Base-by-base conservation (phyloP, 2,797 vertebrate species). In the Oreochromis mossambicus region DNA sequence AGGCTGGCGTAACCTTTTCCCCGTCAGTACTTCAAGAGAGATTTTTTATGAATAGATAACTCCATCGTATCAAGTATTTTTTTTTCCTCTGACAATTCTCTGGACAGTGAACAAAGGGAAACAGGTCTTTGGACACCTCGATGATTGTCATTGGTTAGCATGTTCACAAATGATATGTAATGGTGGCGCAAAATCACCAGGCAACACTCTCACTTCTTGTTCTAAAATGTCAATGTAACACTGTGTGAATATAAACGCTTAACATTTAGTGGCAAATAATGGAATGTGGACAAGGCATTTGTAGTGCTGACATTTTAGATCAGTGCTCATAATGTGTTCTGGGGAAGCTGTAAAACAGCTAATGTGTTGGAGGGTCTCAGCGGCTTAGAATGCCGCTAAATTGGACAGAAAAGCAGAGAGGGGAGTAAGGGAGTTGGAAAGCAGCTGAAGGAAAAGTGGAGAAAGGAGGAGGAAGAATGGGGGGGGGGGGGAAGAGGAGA, bases 251-350 rank as follows among this genome's bases (percentile, higher is more conserved):
- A 93, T 92, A 94, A 95, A 95, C 91, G 92, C 92, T 95, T 94
- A 95, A 94, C 94, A 95, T 95, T 95, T 94, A 94, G 89, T 86
- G 86, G 86, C 86, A 91, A 92, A 94, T 93, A 95, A 94, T 95
- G 91, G 92, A 89, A 91, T 90, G 92, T 91, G 93, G 92, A 94
- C 89, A 86, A 94, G 94, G 91, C 92, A 94, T 96, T 95, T 96
- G 95, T 93, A 92, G 94, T 82, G 90, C 92, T 96, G 95, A 95
- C 95, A 96, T 96, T 96, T 96, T 91, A 95, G 92, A 96, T 96
- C 92, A 93, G 92, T 83, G 90, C 91, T 92, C 92, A 89, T 95
- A 94, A 93, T 95, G 93, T 94, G 93, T 95, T 93, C 88, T 80
- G 94, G 90, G 86, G 86, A 94, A 93, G 88, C 88, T 92, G 90